A percentile compares a stretch with the other conserved stretches of the same genome.
Conservation (phyloP, 2,113 vertebrate genomes). For the Planiliza haematocheilus region DNA sequence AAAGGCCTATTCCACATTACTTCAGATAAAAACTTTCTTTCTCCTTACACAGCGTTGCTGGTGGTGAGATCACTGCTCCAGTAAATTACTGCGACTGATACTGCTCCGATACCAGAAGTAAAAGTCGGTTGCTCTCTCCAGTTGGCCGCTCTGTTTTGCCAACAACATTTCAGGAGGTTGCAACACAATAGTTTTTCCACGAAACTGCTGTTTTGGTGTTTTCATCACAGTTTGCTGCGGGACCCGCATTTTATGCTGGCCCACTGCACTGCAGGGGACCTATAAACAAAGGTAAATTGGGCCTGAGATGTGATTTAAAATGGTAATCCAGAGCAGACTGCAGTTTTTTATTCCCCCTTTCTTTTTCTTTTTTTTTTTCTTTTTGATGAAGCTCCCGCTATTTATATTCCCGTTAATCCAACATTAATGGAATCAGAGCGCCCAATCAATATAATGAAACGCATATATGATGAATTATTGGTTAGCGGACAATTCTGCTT, state of each 20-base stretch:
- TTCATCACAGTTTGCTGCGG: slow-evolving; percentile 30
- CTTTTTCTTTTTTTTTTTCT: background rate
- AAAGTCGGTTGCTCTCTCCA: slow-evolving; percentile 37
- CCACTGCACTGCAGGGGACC: slow-evolving; percentile 10
- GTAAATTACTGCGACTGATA: slow-evolving; percentile 39
- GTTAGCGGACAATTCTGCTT: background rate
- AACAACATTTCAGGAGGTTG: slow-evolving; percentile 54
- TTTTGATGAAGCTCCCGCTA: background rate
- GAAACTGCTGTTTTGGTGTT: slow-evolving; percentile 41
- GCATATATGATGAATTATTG: slow-evolving; percentile 24
- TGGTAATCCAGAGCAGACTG: slow-evolving; percentile 3
- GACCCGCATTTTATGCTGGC: slow-evolving; percentile 17
- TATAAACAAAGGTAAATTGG: slow-evolving; percentile 22
- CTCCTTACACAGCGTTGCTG: slow-evolving; percentile 15
- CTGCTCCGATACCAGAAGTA: slow-evolving; percentile 31
- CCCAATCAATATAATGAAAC: background rate
- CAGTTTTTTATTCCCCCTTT: background rate
- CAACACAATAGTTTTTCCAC: slow-evolving; percentile 34
- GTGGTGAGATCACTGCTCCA: slow-evolving; percentile 30
- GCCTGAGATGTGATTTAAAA: slow-evolving; percentile 25
- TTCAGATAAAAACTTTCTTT: slow-evolving; percentile 3
- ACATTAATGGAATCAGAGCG: background rate
- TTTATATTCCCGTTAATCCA: background rate
- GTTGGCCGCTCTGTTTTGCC: slow-evolving; percentile 60
- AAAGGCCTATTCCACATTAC: slow-evolving; percentile 19